Evolutionary conservation across 2,797 vertebrate species (phyloP), one percentile per base, ranked within the genome.

Genomic region (Lepus townsendii): DNA sequence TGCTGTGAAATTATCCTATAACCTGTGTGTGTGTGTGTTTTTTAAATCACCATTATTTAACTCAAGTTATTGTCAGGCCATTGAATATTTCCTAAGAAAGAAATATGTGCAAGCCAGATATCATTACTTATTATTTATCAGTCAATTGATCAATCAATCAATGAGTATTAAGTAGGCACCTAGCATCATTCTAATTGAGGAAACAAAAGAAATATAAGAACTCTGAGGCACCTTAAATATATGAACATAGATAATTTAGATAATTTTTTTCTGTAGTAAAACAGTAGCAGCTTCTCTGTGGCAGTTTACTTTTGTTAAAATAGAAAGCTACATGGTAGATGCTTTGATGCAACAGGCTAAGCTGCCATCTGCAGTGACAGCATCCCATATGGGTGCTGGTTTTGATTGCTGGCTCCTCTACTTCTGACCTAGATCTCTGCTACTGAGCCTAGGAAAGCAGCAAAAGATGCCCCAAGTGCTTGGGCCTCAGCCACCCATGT

Each of bases 61-160:
- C 90, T 79, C 77, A 73, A 63, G 20, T 79, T 69, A 60, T 73
- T 88, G 17, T 75, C 65, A 89, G 69, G 30, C 27, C 68, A 19
- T 52, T 83, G 38, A 83, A 65, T 73, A 91, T 57, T 93, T 91
- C 57, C 82, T 78, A 27, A 60, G 71, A 82, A 73, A 50, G 66
- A 91, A 93, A 82, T 52, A 16, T 69, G 24, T 86, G 19, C 17
- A 75, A 71, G 30, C 63, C 52, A 73, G 71, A 69, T 68, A 65
- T 57, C 57, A 69, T 71, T 75, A 47, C 20, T 73, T 63, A 7
- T 89, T 62, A 77, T n/a, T 32, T 27, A 73, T 65, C n/a, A 54
- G 7, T 42, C 12, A 8, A 17, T 17, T 26, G 63, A 66, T 32
- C 71, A 68, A 12, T 71, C 26, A 77, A 11, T 93, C 52, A 84